Percentiles rank a stretch among this genome's conserved stretches.
phyloP scores from a whole-genome alignment of 2,113 vertebrate genomes.

The Tor tambroides region DNA sequence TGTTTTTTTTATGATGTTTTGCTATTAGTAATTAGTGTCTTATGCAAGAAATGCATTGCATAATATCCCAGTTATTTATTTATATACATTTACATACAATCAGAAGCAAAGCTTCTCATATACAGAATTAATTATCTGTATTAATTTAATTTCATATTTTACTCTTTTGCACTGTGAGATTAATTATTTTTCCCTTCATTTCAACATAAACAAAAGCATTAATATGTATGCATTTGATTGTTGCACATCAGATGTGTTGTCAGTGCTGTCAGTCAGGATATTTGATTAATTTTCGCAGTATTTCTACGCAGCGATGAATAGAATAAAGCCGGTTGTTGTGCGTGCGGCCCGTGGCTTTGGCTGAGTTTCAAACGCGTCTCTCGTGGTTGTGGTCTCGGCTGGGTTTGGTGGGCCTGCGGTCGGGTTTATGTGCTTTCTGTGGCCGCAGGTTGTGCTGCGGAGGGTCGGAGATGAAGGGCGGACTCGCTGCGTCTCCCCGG shows the following conservation, averaged over 20 bases:
- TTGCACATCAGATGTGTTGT: background rate
- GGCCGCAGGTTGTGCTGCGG: background rate
- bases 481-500: constrained; percentile 23
- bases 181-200: background rate
- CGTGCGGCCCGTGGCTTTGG: constrained; percentile 14
- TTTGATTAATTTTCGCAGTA: background rate
- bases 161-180: background rate
- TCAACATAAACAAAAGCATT: background rate
- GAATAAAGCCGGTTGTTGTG: background rate
- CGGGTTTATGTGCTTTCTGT: background rate
- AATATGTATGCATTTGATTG: background rate
- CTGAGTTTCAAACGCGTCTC: constrained; percentile 8
- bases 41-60: background rate
- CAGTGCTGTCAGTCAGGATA: constrained; percentile 24
- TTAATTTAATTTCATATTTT: background rate
- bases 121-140: background rate
- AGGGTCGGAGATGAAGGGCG: constrained; percentile 43
- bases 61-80: background rate
- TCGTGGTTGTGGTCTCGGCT: background rate
- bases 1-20: background rate
- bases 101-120: no score
- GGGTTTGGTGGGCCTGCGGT: background rate
- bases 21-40: background rate
- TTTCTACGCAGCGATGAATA: background rate
- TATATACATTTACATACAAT: background rate